A percentile compares a stretch with the other conserved stretches of the same genome.
Evolutionary conservation across 2,888 invertebrate genomes (phyloP).

Genomic region (Sinelater perroti): DNA sequence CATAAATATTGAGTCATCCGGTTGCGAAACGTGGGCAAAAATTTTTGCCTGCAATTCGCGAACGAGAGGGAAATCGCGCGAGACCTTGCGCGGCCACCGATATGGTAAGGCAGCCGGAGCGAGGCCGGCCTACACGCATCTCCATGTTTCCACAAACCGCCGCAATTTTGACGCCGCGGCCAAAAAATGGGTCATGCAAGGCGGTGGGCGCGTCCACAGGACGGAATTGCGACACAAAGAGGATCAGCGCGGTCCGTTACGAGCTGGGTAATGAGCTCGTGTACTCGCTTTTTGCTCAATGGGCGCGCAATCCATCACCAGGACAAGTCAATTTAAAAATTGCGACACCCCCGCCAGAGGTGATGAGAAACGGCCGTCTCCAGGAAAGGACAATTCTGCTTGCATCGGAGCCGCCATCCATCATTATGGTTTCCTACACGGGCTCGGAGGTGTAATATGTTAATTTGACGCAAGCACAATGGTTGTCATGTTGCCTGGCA

Average conservation of each 20-base stretch:
- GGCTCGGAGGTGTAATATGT: conserved; percentile 35
- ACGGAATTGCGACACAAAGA: conserved; percentile 13
- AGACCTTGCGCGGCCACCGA: conserved; percentile 6
- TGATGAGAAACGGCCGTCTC: conserved; percentile 18
- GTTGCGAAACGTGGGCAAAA: conserved; percentile 4
- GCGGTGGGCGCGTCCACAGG: conserved; percentile 3
- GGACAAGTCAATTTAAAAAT: conserved; percentile 23
- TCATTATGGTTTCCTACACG: conserved; percentile 24
- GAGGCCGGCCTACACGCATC: neutral
- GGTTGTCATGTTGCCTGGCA: no score
- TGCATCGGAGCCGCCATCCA: conserved; percentile 27
- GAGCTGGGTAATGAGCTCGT: conserved; percentile 7
- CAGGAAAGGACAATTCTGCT: conserved; percentile 28
- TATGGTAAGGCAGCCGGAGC: conserved; percentile 1
- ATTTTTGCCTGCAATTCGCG: conserved; percentile 3
- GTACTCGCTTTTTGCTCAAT: conserved; percentile 10
- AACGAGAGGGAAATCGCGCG: conserved; percentile 3
- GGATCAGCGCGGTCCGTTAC: conserved; percentile 15
- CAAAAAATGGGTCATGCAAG: conserved; percentile 13
- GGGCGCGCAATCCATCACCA: conserved; percentile 14
- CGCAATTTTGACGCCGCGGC: conserved; percentile 8
- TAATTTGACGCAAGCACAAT: conserved; percentile 29
- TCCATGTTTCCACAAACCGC: conserved; percentile 9
- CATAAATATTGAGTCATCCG: conserved; percentile 9
- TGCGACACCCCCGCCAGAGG: conserved; percentile 13